phyloP scores from a whole-genome alignment of 2,113 vertebrate genomes.

The Sylvilagus bachmani region DNA sequence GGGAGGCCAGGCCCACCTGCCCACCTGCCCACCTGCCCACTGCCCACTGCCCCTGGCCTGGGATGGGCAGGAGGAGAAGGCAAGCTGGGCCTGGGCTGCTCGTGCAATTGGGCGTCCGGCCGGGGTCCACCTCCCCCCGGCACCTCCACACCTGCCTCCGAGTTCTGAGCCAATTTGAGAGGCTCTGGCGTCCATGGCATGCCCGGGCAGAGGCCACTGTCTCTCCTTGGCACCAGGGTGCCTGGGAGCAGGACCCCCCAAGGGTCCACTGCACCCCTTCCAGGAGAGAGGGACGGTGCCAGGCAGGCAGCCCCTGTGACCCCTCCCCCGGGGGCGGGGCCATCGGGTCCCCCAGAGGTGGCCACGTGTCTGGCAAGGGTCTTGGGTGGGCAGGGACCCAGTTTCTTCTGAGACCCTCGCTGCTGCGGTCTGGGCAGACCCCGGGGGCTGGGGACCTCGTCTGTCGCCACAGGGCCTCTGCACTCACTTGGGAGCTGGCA shows the following conservation, averaged over 20 bases:
- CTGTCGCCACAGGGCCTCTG: not conserved
- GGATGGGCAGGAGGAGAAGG: too few relatives aligned
- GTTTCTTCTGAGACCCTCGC: not conserved
- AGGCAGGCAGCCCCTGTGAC: not conserved
- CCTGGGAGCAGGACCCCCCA: not conserved
- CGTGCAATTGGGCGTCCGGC: not conserved
- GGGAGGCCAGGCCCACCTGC: conserved; percentile 15
- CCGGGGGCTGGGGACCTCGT: too few relatives aligned
- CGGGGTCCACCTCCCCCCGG: accelerated
- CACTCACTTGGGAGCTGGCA: not conserved
- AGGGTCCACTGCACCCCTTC: too few relatives aligned
- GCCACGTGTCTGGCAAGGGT: too few relatives aligned
- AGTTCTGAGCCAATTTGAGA: not conserved
- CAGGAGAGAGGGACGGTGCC: not conserved
- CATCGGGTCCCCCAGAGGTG: not conserved
- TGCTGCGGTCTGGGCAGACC: accelerated
- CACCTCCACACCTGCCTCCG: not conserved
- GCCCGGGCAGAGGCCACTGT: not conserved
- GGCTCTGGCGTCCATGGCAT: not conserved
- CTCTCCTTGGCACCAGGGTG: not conserved
- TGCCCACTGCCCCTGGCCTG: not conserved
- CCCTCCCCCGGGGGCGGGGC: too few relatives aligned
- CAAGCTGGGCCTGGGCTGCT: not conserved
- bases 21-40: not conserved
- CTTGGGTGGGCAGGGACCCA: not conserved